Percentiles rank a stretch among this genome's conserved stretches.
These are phyloP conservation scores for Hirudinaria manillensis DNA, from an alignment of 2,888 invertebrate genomes.

Conservation along the genomic window DNA sequence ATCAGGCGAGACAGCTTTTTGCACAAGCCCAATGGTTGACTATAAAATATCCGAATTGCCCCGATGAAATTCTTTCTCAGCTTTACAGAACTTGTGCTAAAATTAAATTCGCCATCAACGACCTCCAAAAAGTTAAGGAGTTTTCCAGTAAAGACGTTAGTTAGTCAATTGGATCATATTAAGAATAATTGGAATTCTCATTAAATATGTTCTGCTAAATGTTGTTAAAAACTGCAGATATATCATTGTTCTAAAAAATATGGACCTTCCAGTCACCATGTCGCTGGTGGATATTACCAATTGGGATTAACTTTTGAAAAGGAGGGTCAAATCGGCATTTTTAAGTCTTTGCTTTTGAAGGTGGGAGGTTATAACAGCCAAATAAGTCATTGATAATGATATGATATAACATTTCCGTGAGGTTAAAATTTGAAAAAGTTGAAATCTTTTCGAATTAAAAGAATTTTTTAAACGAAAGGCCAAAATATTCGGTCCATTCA, in stretches of 20 bases:
- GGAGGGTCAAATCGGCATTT: background rate
- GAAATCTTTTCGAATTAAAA: too few relatives aligned
- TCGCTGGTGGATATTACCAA: constrained; percentile 24
- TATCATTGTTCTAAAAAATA: constrained; percentile 25
- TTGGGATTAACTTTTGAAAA: constrained; percentile 27
- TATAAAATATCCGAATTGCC: constrained; percentile 13
- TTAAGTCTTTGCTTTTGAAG: constrained; percentile 23
- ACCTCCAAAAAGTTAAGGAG: constrained; percentile 4
- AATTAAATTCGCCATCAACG: constrained; percentile 13
- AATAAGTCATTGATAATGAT: too few relatives aligned
- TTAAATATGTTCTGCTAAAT: background rate
- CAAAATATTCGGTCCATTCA: too few relatives aligned
- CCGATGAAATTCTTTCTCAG: constrained; percentile 18
- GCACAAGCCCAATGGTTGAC: constrained; percentile 26
- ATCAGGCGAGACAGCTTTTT: constrained; percentile 22
- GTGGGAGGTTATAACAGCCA: background rate
- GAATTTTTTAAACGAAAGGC: too few relatives aligned
- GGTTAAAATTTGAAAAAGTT: too few relatives aligned
- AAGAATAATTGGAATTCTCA: background rate
- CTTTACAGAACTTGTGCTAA: constrained; percentile 24
- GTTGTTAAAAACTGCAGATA: background rate
- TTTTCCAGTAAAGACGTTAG: constrained; percentile 26
- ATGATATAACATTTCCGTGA: background rate
- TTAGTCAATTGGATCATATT: background rate
- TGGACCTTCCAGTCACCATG: constrained; percentile 17